A percentile compares a stretch with the other conserved stretches of the same genome.
Conservation (phyloP, 2,797 vertebrate species). For the Gephyroberyx darwinii region DNA sequence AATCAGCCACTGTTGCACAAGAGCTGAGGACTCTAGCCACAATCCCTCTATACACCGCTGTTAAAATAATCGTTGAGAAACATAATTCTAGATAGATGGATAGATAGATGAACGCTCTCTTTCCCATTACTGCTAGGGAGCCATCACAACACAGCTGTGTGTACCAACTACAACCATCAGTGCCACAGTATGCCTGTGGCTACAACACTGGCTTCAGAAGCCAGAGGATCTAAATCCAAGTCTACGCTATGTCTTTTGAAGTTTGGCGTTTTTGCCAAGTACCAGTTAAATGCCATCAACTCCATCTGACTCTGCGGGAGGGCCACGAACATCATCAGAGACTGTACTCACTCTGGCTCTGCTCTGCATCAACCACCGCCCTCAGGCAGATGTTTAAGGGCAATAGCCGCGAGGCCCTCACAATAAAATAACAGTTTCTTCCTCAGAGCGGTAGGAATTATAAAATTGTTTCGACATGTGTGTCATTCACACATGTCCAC, state of each 20-base stretch:
- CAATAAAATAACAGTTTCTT: conserved; percentile 28
- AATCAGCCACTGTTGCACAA: too few species aligned
- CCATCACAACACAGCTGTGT: too few species aligned
- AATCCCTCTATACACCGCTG: too few species aligned
- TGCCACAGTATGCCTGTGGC: too few species aligned
- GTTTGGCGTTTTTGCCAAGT: not conserved
- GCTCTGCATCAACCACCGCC: conserved; percentile 31
- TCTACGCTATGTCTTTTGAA: not conserved
- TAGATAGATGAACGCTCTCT: too few species aligned
- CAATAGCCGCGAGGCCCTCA: conserved; percentile 24
- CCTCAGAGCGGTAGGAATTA: conserved; percentile 5
- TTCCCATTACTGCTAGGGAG: too few species aligned
- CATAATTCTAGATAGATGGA: too few species aligned
- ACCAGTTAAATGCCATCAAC: not conserved
- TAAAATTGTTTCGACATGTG: not conserved
- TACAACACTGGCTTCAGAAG: too few species aligned
- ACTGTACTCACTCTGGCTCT: not conserved
- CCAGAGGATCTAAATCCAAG: too few species aligned
- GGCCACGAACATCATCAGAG: not conserved
- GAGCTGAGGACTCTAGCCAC: too few species aligned
- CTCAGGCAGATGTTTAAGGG: conserved; percentile 42
- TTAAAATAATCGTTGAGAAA: too few species aligned
- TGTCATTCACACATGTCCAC: conserved; percentile 19
- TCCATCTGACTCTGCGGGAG: not conserved
- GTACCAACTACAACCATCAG: too few species aligned